Base-by-base conservation (phyloP, 2,113 vertebrate genomes). In the Garra rufa region DNA sequence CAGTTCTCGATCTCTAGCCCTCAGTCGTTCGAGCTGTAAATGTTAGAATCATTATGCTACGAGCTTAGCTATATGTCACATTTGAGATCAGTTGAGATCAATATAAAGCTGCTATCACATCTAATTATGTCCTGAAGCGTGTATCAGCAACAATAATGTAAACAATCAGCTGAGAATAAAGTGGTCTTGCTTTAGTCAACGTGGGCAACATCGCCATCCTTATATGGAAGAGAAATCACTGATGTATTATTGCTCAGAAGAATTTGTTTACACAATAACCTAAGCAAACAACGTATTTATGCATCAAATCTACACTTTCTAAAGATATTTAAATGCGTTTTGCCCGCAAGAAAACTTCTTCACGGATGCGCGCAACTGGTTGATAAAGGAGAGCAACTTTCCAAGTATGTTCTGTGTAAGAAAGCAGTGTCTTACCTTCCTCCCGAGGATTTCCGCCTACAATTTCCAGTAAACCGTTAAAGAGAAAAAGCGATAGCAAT, bases 351-450 rank as follows among this genome's bases (percentile, higher is more conserved):
- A 71, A 69, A 84, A 87, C 65, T 57, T 76, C 50, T 83, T 9
- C 28, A 65, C 46, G 24, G 63, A 59, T 3, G 83, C 83, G 88
- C 71, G 91, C 93, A 94, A 93, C 93, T 91, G 90, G 92, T 92
- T 86, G 88, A 88, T 13, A 24, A 21, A 78, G 88, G 55, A 65
- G 48, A 70, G 75, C 74, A 93, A 94, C 89, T 94, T 94, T 92
- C 24, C 81, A 82, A 89, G 75, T 76, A 30, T 43, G 19, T 75
- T 71, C 78, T 28, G 21, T 77, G n/a, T 2, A 50, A 48, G 52
- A 43, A 6, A 8, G 75, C 65, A 19, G 17, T 21, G 41, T 73
- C 71, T 85, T 92, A 94, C 94, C 94, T 92, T 86, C 87, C 76
- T 85, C 85, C 80, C 74, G 85, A 24, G 83, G 67, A 52, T 87